Percentiles rank a stretch among this genome's conserved stretches.
phyloP scores from a whole-genome alignment of 2,888 invertebrate genomes.

The Pimpla rufipes region DNA sequence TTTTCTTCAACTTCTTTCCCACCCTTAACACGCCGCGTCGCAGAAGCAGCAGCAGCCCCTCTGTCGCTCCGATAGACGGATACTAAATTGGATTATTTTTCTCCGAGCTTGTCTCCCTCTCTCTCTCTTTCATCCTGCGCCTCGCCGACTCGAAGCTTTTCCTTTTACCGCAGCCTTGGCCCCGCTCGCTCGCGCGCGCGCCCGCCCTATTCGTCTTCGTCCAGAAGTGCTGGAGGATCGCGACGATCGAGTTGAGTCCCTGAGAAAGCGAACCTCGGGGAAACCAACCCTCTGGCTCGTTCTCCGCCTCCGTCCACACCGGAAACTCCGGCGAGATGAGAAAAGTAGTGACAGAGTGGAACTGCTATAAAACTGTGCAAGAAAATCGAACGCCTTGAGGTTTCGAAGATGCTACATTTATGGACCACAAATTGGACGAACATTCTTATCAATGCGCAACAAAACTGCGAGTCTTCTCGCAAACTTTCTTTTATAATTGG shows the following conservation, averaged over 20 bases:
- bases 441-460: too few relatives aligned
- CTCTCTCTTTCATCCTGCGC: conserved; percentile 52
- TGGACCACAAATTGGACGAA: neutral
- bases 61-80: conserved; percentile 71
- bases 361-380: neutral
- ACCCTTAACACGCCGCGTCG: conserved; percentile 58
- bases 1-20: conserved; percentile 61
- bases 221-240: conserved; percentile 58
- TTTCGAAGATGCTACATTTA: neutral
- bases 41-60: conserved; percentile 41
- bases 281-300: conserved; percentile 36
- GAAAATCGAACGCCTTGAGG: neutral
- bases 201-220: conserved; percentile 67
- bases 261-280: conserved; percentile 42
- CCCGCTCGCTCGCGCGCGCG: too few relatives aligned
- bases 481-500: too few relatives aligned
- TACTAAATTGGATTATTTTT: conserved; percentile 83
- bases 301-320: conserved; percentile 22
- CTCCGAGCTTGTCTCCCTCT: conserved; percentile 71
- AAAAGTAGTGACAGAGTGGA: conserved; percentile 32
- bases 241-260: conserved; percentile 51
- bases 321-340: conserved; percentile 35
- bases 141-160: conserved; percentile 46
- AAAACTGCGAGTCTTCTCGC: too few relatives aligned
- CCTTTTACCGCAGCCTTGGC: conserved; percentile 32